Base-by-base conservation (phyloP, 2,888 invertebrate genomes). In the Drosophila trichaetosa region DNA sequence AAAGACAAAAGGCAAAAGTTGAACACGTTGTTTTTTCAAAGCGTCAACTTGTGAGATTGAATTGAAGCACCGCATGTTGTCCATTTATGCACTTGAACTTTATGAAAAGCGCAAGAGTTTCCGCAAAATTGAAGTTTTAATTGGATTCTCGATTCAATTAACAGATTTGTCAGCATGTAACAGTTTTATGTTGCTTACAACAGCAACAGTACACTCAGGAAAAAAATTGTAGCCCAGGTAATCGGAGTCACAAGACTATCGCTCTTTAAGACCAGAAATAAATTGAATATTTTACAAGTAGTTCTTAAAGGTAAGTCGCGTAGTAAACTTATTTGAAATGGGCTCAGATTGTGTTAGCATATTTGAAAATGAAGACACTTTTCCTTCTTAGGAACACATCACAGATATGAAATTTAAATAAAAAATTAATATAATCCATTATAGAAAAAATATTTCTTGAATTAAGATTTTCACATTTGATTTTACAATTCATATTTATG, bases 121-220 rank as follows among this genome's bases (percentile, higher is more conserved):
- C 66, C 73, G 62, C 69, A 82, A 82, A 87, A 86, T 82, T 87
- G 73, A 92, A 91, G 84, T 91, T 91, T 91, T 92, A 92, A 91
- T 91, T 92, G 92, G 90, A 91, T 92, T 92, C 91, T 84, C 85
- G 91, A 91, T 91, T 92, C 90, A 92, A 92, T 92, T 92, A 91
- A 88, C 90, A 85, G 91, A 92, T 92, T 90, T 90, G 85, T 87
- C 89, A 91, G 85, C 81, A 85, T 86, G 87, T 91, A 77, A 82
- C 82, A 78, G 66, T 90, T 90, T 89, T 84, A 88, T 89, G 89
- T 86, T 57, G 83, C 73, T 72, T 53, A 48, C 82, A 67, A 63
- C 60, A 56, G 38, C 4, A 51, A 27, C n/a, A 56, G 8, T 54
- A 27, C 56, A 56, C 38, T 38, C 1, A n/a, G 4, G 29, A 13